Percentiles rank a stretch among this genome's conserved stretches.
Conservation (phyloP, 1,140 invertebrate genomes). For the Chelonus insularis region DNA sequence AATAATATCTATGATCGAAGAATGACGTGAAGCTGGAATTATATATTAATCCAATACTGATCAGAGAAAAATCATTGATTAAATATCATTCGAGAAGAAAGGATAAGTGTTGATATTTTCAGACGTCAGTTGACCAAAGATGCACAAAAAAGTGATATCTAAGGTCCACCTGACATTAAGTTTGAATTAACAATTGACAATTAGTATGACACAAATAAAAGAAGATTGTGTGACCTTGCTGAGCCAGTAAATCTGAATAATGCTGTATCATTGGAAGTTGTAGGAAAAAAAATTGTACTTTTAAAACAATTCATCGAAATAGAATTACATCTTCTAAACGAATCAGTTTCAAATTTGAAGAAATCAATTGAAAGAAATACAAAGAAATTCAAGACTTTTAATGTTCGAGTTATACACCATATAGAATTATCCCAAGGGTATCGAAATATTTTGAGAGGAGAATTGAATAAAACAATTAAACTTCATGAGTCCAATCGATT, state of each 20-base stretch:
- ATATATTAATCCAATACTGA: background rate
- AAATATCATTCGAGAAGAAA: background rate
- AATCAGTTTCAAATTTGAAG: too few species aligned
- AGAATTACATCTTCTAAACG: background rate
- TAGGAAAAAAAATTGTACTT: too few species aligned
- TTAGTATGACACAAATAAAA: background rate
- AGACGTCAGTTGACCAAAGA: slow-evolving; percentile 13
- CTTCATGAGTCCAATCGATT: too few species aligned
- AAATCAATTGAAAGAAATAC: too few species aligned
- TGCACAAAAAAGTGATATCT: background rate
- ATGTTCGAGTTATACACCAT: too few species aligned
- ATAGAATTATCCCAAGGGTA: too few species aligned
- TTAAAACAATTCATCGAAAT: background rate
- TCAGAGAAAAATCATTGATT: background rate
- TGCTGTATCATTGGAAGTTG: background rate
- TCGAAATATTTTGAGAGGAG: too few species aligned
- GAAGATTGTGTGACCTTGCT: background rate
- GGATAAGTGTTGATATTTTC: slow-evolving; percentile 26
- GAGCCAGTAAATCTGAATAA: background rate
- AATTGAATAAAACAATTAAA: too few species aligned
- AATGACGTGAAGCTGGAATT: slow-evolving; percentile 9
- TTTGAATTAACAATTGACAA: slow-evolving; percentile 1
- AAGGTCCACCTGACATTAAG: slow-evolving; percentile 10
- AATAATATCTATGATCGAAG: slow-evolving; percentile 17
- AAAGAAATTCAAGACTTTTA: too few species aligned